Conservation (phyloP, 2,113 vertebrate species). For the Ceyx margarethae region DNA sequence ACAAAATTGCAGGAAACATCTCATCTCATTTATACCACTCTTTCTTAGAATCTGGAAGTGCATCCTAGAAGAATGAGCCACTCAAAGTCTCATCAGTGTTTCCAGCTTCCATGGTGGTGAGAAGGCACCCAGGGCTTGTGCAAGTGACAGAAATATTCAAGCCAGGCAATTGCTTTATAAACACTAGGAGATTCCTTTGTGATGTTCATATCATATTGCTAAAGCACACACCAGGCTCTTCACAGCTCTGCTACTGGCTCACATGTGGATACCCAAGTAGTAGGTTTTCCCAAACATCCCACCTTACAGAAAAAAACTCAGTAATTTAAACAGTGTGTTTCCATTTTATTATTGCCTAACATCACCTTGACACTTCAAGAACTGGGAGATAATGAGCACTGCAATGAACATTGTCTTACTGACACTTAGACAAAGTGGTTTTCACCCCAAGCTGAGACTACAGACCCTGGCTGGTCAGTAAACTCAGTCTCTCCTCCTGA, state of each 20-base stretch:
- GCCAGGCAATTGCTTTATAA: background rate
- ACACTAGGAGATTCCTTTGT: background rate
- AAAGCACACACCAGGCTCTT: background rate
- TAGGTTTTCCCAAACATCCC: background rate
- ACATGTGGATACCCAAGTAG: background rate
- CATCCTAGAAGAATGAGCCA: background rate
- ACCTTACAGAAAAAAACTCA: background rate
- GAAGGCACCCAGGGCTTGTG: background rate
- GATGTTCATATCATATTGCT: background rate
- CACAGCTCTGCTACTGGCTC: background rate
- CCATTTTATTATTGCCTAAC: background rate
- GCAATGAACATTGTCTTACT: background rate
- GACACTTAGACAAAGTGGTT: background rate
- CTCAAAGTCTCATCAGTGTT: background rate
- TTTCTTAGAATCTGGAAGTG: background rate
- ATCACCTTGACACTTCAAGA: background rate
- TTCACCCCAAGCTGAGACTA: background rate
- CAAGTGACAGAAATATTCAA: background rate
- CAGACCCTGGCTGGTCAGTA: background rate
- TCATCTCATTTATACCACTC: too few relatives aligned
- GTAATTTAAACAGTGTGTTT: background rate
- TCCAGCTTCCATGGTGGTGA: background rate
- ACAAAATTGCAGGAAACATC: too few relatives aligned
- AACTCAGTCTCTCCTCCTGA: background rate
- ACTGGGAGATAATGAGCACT: background rate